phyloP scores from a whole-genome alignment of 1,140 invertebrate species.

The Antheraea mylitta region DNA sequence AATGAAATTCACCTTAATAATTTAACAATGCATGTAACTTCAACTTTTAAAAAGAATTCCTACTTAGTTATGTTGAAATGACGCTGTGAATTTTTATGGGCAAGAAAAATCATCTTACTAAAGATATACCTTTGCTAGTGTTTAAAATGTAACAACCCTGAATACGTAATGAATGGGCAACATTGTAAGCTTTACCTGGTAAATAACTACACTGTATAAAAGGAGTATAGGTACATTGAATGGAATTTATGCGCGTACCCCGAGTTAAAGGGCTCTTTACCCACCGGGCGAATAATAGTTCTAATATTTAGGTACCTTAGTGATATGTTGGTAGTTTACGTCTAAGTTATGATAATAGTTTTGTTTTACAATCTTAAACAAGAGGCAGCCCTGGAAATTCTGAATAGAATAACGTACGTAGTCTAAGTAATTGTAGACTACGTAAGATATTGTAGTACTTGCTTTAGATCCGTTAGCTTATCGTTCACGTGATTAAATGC shows the following conservation, averaged over 20 bases:
- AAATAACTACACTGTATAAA: constrained; percentile 15
- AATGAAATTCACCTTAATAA: neutral
- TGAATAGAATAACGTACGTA: neutral
- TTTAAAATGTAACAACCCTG: constrained; percentile 24
- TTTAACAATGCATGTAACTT: neutral
- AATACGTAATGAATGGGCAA: constrained; percentile 27
- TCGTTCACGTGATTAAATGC: too few species aligned
- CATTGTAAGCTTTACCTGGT: constrained; percentile 18
- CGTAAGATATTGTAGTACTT: too few species aligned
- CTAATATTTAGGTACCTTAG: constrained; percentile 12
- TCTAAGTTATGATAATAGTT: constrained; percentile 13
- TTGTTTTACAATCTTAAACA: constrained; percentile 11
- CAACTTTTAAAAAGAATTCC: neutral
- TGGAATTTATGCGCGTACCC: constrained; percentile 28
- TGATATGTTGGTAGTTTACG: constrained; percentile 3
- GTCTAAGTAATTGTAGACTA: neutral
- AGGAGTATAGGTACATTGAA: constrained; percentile 27
- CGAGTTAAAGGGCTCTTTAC: constrained; percentile 14
- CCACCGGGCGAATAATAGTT: constrained; percentile 19
- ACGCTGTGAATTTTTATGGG: neutral
- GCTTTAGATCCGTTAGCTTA: too few species aligned
- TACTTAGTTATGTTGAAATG: neutral
- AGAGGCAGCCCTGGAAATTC: neutral
- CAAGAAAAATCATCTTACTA: constrained; percentile 6
- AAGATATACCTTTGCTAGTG: constrained; percentile 11